These are phyloP conservation scores for Ferrisia virgata DNA, from an alignment of 2,888 invertebrate species.

Conservation along the genomic window DNA sequence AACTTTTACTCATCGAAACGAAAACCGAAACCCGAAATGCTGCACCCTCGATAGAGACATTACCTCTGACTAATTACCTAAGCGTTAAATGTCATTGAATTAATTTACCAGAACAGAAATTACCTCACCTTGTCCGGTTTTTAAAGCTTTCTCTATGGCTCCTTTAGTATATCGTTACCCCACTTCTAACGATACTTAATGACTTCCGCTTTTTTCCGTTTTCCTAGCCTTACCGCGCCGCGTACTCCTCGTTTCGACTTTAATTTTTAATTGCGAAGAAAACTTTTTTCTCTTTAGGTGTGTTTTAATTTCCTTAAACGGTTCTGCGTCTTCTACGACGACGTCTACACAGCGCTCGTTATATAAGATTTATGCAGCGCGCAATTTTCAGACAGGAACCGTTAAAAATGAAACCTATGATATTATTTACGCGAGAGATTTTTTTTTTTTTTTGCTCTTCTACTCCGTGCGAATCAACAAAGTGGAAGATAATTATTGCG, in stretches of 20 bases:
- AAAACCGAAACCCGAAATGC: conserved; percentile 40
- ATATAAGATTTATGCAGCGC: conserved; percentile 27
- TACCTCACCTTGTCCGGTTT: conserved; percentile 43
- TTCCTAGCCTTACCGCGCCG: neutral
- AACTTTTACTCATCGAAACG: conserved; percentile 35
- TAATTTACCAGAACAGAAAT: conserved; percentile 46
- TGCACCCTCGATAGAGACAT: conserved; percentile 42
- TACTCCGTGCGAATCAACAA: neutral
- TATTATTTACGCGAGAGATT: neutral
- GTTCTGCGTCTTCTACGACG: neutral
- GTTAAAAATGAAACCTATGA: conserved; percentile 14
- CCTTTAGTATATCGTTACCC: conserved; percentile 29
- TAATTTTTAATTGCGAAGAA: conserved; percentile 44
- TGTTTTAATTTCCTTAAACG: conserved; percentile 40
- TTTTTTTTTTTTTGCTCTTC: neutral
- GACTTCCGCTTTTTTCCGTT: conserved; percentile 45
- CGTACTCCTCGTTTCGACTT: neutral
- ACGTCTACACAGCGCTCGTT: conserved; percentile 22
- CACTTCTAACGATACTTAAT: conserved; percentile 46
- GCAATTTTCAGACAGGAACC: conserved; percentile 27
- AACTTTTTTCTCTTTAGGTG: conserved; percentile 43
- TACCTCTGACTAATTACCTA: conserved; percentile 47
- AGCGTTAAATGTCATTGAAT: conserved; percentile 47
- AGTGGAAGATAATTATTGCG: conserved; percentile 16
- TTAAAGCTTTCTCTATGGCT: conserved; percentile 32